Evolutionary conservation across 2,888 invertebrate species (phyloP).

Genomic region (Nasonovia ribisnigri): DNA sequence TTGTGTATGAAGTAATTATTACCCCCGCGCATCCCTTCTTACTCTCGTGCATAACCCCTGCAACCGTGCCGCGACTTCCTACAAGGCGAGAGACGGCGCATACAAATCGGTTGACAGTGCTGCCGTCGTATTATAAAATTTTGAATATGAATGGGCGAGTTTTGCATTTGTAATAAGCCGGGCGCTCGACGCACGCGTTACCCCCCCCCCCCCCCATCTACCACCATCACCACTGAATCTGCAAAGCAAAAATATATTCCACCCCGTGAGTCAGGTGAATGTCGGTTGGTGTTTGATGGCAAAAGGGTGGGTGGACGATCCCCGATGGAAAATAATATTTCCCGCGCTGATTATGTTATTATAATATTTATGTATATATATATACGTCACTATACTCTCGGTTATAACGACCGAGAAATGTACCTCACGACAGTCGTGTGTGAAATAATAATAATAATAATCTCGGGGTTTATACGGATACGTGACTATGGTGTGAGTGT

Average conservation of each 20-base stretch:
- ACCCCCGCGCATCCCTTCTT: slow-evolving; percentile 20
- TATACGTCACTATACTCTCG: not conserved
- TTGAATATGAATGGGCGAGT: slow-evolving; percentile 90
- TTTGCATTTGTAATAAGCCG: slow-evolving; percentile 85
- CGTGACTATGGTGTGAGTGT: slow-evolving; percentile 31
- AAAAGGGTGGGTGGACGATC: not conserved
- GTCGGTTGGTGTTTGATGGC: not conserved
- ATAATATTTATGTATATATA: not conserved
- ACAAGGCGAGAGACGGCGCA: slow-evolving; percentile 59
- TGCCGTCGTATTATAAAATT: slow-evolving; percentile 75
- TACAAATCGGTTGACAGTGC: slow-evolving; percentile 64
- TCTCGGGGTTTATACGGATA: not conserved
- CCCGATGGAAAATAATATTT: slow-evolving; percentile 39
- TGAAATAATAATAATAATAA: slow-evolving; percentile 50
- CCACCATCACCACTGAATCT: not conserved
- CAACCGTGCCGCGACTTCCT: slow-evolving; percentile 41
- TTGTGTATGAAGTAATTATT: slow-evolving; percentile 62
- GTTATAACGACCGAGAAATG: not conserved
- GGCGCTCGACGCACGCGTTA: slow-evolving; percentile 55
- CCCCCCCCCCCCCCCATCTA: not conserved
- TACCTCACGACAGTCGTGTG: slow-evolving; percentile 36
- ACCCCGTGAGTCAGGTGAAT: not conserved
- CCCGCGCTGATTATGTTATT: slow-evolving; percentile 58
- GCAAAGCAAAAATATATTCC: slow-evolving; percentile 58
- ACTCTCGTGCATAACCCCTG: not conserved